phyloP scores from a whole-genome alignment of 2,113 vertebrate genomes.

The Cricetomys ansorgei region DNA sequence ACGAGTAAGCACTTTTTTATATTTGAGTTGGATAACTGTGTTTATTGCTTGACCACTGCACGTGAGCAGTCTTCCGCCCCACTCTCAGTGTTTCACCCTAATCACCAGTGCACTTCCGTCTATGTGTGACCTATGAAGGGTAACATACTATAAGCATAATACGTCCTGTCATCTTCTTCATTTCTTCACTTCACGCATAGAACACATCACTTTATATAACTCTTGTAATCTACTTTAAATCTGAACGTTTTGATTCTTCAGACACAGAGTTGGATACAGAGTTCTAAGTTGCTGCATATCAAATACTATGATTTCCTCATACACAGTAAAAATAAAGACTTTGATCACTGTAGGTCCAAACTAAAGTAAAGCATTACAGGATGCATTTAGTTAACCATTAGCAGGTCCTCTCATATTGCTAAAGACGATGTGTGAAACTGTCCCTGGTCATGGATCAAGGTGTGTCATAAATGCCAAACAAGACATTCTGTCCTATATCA shows the following conservation, averaged over 20 bases:
- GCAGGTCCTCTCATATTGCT: slow-evolving; percentile 65
- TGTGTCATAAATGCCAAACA: slow-evolving; percentile 54
- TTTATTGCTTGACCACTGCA: slow-evolving; percentile 6
- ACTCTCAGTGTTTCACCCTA: not conserved
- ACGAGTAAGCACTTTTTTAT: not conserved
- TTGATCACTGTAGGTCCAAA: slow-evolving; percentile 66
- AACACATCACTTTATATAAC: not conserved
- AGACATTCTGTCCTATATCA: slow-evolving; percentile 54
- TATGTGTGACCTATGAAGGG: not conserved
- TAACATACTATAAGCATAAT: not conserved
- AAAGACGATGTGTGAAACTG: slow-evolving; percentile 62
- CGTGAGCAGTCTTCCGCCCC: not conserved
- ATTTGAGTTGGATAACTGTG: not conserved
- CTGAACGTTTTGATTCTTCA: slow-evolving; percentile 40
- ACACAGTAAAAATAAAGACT: slow-evolving; percentile 72
- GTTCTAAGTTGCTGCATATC: slow-evolving; percentile 50
- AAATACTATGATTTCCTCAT: slow-evolving; percentile 47
- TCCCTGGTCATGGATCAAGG: slow-evolving; percentile 65
- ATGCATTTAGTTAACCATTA: slow-evolving; percentile 77
- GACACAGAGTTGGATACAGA: slow-evolving; percentile 46
- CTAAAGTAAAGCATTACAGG: slow-evolving; percentile 73
- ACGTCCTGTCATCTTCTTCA: not conserved
- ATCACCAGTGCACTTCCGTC: slow-evolving; percentile 14
- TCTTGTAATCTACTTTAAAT: not conserved
- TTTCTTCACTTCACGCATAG: slow-evolving; percentile 22